Evolutionary conservation across 2,888 invertebrate species (phyloP), one percentile per base, ranked within the genome.

Genomic region (Clanis bilineata): DNA sequence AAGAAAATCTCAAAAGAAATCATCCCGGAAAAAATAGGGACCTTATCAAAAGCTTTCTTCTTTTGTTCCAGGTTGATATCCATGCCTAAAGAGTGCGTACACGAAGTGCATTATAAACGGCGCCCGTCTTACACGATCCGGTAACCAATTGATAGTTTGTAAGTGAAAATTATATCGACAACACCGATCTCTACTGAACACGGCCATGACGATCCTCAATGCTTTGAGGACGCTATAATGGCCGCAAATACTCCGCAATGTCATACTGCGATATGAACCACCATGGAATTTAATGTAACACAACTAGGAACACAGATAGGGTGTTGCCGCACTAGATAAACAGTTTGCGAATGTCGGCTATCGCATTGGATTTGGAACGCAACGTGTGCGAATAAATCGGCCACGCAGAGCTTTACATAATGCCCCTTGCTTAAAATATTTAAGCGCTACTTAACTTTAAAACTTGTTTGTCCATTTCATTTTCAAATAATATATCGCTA

Each of bases 131-230:
- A 32, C 51, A 9, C 28, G 51, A 51, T 32, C 18, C 51, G 51
- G 51, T 51, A 21, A 28, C 51, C 47, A 25, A 57, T 28, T 43
- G 10, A 28, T 57, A 57, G 43, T 43, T 28, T 43, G 10, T 57
- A 57, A 57, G 43, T 57, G 43, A 57, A 43, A 18, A 32, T 57
- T 43, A 39, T 25, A 41, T 41, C 51, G 41, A 47, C 51, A 28
- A 18, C 22, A 55, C 59, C 43, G 25, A 55, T 55, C 55, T 43
- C 39, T 55, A 28, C 32, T 43, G 54, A 25, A 23, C 39, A 55
- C 57, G 62, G 76, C 71, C 71, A 75, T 75, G 74, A 67, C 71
- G 47, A 64, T 61, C 73, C 74, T 78, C 79, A 72, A 63, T 39
- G 12, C 45, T 23, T 72, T 76, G 79, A 79, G 79, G 72, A 67